phyloP scores from a whole-genome alignment of 92 coral and sea anemone genomes.

The Pocillopora meandrina region DNA sequence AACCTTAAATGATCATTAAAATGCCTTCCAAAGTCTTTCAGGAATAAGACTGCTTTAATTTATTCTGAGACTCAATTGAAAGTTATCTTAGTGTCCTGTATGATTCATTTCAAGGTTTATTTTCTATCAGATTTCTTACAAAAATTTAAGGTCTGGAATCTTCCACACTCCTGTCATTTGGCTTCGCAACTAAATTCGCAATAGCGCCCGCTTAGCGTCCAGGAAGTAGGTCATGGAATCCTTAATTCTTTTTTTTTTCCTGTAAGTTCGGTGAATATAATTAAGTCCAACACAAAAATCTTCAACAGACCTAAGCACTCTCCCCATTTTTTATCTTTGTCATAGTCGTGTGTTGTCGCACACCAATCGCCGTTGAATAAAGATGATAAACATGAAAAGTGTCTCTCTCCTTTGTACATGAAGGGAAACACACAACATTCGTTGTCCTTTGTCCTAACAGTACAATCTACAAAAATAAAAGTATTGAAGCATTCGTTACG shows the following conservation, averaged over 20 bases:
- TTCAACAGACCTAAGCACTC: constrained; percentile 27
- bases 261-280: too few species aligned
- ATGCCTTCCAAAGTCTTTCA: too few species aligned
- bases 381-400: constrained; percentile 19
- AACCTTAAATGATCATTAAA: too few species aligned
- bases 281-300: background rate
- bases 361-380: constrained; percentile 28
- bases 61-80: too few species aligned
- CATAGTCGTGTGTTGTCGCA: constrained; percentile 43
- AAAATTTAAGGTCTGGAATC: too few species aligned
- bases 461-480: constrained; percentile 30
- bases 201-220: too few species aligned
- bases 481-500: background rate
- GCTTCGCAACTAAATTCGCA: too few species aligned
- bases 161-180: too few species aligned
- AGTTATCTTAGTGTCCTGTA: too few species aligned
- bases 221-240: background rate
- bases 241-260: background rate
- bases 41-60: too few species aligned
- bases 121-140: too few species aligned
- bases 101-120: too few species aligned
- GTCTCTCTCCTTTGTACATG: constrained; percentile 35
- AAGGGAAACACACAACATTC: constrained; percentile 59
- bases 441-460: constrained; percentile 47
- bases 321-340: constrained; percentile 47